A percentile compares a stretch with the other conserved stretches of the same genome.
Evolutionary conservation across 2,888 invertebrate genomes (phyloP).

Genomic region (Meteorus cinctellus): DNA sequence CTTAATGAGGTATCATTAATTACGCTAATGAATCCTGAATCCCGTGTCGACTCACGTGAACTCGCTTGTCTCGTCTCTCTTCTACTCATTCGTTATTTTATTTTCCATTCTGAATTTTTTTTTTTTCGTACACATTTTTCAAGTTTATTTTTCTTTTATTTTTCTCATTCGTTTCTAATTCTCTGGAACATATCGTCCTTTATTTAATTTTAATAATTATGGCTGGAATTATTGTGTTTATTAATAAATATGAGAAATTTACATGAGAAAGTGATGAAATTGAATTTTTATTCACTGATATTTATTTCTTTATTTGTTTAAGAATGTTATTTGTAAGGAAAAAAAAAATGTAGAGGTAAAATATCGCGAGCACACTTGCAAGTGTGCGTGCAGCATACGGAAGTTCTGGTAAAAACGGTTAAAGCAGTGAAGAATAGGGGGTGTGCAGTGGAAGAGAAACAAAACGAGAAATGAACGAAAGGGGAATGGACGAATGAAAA

Average conservation of each 20-base stretch:
- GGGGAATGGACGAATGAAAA: not conserved
- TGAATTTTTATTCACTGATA: not conserved
- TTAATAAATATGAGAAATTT: too few relatives aligned
- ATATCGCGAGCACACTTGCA: constrained; percentile 21
- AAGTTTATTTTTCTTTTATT: not conserved
- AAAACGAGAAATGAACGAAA: not conserved
- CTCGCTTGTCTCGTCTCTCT: constrained; percentile 8
- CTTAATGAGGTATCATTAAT: constrained; percentile 67
- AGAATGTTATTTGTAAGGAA: not conserved
- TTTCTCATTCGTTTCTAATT: not conserved
- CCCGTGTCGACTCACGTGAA: constrained; percentile 52
- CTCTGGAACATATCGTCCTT: not conserved
- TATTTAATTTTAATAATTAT: too few relatives aligned
- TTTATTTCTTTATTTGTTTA: not conserved
- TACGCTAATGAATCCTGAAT: constrained; percentile 67
- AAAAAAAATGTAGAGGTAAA: not conserved
- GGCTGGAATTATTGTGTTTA: too few relatives aligned
- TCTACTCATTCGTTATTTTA: constrained; percentile 36
- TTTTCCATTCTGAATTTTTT: not conserved
- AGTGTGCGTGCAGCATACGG: constrained; percentile 44
- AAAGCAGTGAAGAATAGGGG: not conserved
- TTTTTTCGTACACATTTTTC: not conserved
- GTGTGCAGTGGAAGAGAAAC: not conserved
- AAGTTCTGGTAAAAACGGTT: constrained; percentile 26
- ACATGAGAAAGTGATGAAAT: too few relatives aligned